Base-by-base conservation (phyloP, 1,140 invertebrate genomes). In the Zaprionus davidi region DNA sequence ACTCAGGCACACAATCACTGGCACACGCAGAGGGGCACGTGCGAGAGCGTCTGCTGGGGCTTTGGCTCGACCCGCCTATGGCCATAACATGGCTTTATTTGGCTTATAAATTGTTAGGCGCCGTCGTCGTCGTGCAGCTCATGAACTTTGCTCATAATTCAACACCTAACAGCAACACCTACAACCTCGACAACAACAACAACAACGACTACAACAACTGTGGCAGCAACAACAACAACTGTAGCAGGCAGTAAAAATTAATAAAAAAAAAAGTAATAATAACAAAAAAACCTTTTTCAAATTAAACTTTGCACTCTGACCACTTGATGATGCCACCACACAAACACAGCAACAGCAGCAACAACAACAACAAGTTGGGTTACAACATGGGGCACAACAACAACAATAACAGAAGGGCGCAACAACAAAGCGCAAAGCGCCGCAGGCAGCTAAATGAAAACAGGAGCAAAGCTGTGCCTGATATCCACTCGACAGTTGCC, bases 61-160 rank as follows among this genome's bases (percentile, higher is more conserved):
- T 15, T 51, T 24, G 34, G 9, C 76, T 38, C 72, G 72, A 70
- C 79, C 80, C 81, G 82, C 82, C 78, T 75, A 56, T 67, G 75
- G 82, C 70, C 75, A 85, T 85, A 85, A 84, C 82, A 85, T 78
- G 82, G 82, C 82, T 84, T 84, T 81, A 84, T 84, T 84, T 84
- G 82, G 82, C 82, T 84, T 85, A 85, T 85, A 85, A 81, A 84
- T 84, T 83, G 81, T 81, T 84, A 34, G 78, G 41, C 41, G 28
- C 28, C 28, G n/a, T 17, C 41, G 41, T n/a, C 67, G 62, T 28
- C 56, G 65, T 31, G 65, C 71, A 69, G 66, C 67, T 83, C 78
- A 71, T 81, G 76, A 88, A 88, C 84, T 90, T 88, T 88, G 71
- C 86, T 90, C 85, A 87, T 87, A 87, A 87, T 90, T 88, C 85